Evolutionary conservation across 1,140 invertebrate genomes (phyloP), one percentile per base, ranked within the genome.

Genomic region (Adelges cooleyi): DNA sequence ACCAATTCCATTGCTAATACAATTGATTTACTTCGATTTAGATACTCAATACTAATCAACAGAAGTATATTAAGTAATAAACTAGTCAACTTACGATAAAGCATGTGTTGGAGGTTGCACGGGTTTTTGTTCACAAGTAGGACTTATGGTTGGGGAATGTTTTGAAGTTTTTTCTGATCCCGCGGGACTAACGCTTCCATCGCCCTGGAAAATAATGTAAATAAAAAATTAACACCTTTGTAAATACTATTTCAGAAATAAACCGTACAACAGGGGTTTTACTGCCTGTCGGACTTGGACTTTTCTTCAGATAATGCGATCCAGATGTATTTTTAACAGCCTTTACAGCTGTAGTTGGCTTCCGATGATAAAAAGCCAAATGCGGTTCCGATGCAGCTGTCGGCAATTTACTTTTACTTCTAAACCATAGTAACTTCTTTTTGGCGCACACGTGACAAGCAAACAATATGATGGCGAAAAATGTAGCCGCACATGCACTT

Each of bases 231-330:
- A 33, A 6, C 5, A 33, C 29, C 11, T 33, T n/a, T n/a, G n/a
- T n/a, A n/a, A n/a, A n/a, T n/a, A n/a, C n/a, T n/a, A n/a, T 6
- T 33, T 33, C 29, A 33, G n/a, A n/a, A 13, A 48, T 48, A 48
- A 11, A 25, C 42, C 27, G 2, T 62, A 62, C 56, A 18, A 62
- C 40, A 46, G 56, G 56, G 20, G 56, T 62, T 48, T 62, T 62
- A 42, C 17, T 62, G 42, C 42, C 56, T 3, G 56, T 62, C 2
- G 56, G 56, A 62, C 56, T 62, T 1, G 56, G 56, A 1, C 56
- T 62, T 48, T 62, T 62, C 22, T 62, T 62, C 56, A 62, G 46
- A 46, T 62, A 62, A 48, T 62, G 56, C 38, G 56, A 46, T 62
- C 56, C 56, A 33, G 42, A 1, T 11, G 38, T 15, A 1, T 62